Conservation (phyloP, 2,113 vertebrate genomes). For the Oncorhynchus kisutch region DNA sequence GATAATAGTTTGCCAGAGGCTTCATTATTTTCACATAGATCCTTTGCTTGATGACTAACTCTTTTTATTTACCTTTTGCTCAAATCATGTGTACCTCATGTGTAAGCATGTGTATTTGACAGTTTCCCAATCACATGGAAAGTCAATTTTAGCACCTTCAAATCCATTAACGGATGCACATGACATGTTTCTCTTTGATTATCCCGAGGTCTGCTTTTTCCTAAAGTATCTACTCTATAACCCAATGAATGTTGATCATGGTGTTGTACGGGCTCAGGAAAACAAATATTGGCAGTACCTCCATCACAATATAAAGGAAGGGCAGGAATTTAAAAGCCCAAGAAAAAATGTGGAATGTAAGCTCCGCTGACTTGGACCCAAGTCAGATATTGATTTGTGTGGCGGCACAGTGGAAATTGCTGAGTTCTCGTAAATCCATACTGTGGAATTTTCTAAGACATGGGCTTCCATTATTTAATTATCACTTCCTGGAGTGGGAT, state of each 20-base stretch:
- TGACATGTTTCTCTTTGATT: background rate
- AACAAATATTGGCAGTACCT: slow-evolving; percentile 58
- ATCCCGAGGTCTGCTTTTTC: no score
- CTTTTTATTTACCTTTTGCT: no score
- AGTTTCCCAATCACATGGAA: no score
- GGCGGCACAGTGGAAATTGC: slow-evolving; percentile 50
- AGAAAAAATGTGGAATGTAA: slow-evolving; percentile 30
- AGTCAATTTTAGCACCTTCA: background rate
- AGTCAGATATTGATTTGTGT: slow-evolving; percentile 71
- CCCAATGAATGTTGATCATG: background rate
- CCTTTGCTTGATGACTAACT: no score
- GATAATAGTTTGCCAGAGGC: no score
- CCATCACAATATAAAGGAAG: slow-evolving; percentile 28
- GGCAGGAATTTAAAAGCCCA: slow-evolving; percentile 40
- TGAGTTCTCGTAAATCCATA: slow-evolving; percentile 55
- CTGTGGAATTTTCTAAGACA: slow-evolving; percentile 32
- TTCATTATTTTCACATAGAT: no score
- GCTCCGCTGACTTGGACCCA: slow-evolving; percentile 44
- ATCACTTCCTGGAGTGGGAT: slow-evolving; percentile 49
- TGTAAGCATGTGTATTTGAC: no score
- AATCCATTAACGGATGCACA: background rate
- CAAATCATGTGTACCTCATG: no score
- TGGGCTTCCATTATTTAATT: slow-evolving; percentile 61
- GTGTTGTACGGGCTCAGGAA: slow-evolving; percentile 6
- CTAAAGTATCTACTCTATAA: no score